Evolutionary conservation across 2,113 vertebrate species (phyloP).

Genomic region (Mellivora capensis): DNA sequence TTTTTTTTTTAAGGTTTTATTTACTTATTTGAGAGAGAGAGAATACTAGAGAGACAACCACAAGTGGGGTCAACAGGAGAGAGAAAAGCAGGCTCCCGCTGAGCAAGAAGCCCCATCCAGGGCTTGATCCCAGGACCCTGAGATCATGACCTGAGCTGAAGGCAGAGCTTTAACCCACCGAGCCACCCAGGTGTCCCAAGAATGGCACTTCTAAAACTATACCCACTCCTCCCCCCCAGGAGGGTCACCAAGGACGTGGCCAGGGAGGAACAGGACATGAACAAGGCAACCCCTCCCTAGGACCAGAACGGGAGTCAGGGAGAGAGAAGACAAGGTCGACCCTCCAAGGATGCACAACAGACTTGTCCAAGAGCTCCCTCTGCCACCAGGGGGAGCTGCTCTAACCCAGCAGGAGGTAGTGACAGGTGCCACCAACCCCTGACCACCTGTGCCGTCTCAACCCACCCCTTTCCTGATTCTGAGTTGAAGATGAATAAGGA

Average conservation of each 20-base stretch:
- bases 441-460: too few relatives aligned
- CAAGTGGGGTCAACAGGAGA: neutral
- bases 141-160: too few relatives aligned
- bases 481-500: neutral
- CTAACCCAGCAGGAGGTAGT: fast-evolving
- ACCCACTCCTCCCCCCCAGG: neutral
- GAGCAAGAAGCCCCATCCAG: neutral
- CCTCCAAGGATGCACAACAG: fast-evolving
- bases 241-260: fast-evolving
- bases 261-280: too few relatives aligned
- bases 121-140: too few relatives aligned
- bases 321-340: neutral
- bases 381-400: fast-evolving
- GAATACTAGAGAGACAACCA: neutral
- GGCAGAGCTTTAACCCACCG: too few relatives aligned
- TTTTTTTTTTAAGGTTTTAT: neutral
- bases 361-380: neutral
- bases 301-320: neutral
- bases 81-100: neutral
- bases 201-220: neutral
- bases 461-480: neutral
- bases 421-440: neutral
- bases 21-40: neutral
- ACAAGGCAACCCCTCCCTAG: neutral
- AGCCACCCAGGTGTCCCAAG: too few relatives aligned